A percentile compares a stretch with the other conserved stretches of the same genome.
Conservation (phyloP, 2,888 invertebrate genomes). For the Eupithecia abbreviata region DNA sequence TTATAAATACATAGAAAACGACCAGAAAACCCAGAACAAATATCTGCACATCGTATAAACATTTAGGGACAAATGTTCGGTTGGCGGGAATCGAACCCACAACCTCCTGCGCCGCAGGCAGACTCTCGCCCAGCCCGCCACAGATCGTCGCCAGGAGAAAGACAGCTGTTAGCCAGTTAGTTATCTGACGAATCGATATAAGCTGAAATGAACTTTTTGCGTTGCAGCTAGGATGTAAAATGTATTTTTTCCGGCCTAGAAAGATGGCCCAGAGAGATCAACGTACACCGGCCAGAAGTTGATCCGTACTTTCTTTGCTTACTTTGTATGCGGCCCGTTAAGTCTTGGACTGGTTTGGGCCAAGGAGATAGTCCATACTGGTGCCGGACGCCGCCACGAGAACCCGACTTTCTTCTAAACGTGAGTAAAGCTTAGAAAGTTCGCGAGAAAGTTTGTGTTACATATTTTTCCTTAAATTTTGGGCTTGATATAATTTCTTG, state of each 20-base stretch:
- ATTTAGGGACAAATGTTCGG: too few relatives aligned
- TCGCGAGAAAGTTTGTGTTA: constrained; percentile 49
- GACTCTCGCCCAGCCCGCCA: too few relatives aligned
- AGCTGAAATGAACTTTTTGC: too few relatives aligned
- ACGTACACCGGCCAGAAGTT: not conserved
- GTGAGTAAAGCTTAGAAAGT: constrained; percentile 70
- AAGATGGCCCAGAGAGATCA: not conserved
- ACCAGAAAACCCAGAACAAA: too few relatives aligned
- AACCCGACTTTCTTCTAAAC: constrained; percentile 64
- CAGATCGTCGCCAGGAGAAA: not conserved
- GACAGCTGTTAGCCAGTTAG: not conserved
- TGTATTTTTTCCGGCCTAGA: not conserved
- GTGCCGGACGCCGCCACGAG: constrained; percentile 54
- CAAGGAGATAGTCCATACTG: constrained; percentile 56
- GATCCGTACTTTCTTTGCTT: constrained; percentile 45
- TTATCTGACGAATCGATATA: not conserved
- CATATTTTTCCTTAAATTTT: constrained; percentile 1
- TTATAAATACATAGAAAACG: too few relatives aligned
- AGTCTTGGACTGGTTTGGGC: constrained; percentile 62
- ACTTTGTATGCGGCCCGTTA: constrained; percentile 77
- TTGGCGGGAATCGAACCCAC: too few relatives aligned
- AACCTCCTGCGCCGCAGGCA: too few relatives aligned
- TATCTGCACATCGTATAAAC: too few relatives aligned
- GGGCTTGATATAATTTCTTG: not conserved
- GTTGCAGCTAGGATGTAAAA: too few relatives aligned